Evolutionary conservation across 2,113 vertebrate genomes (phyloP), one percentile per base, ranked within the genome.

Genomic region (Egretta garzetta): DNA sequence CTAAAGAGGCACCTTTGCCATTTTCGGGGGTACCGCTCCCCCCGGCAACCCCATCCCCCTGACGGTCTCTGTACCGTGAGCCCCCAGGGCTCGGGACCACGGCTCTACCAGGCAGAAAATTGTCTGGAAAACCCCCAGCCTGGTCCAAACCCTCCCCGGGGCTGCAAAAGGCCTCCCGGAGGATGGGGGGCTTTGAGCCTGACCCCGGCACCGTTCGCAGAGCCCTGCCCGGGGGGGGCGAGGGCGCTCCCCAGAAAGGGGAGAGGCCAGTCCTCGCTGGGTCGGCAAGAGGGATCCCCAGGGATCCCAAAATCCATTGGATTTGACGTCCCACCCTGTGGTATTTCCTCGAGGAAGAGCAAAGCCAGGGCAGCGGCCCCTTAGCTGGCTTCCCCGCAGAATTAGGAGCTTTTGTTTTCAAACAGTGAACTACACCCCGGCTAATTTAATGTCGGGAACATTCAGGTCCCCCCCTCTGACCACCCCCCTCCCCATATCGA

Each of bases 161-260:
- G 52, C 52, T 28, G 37, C 53, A 13, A 7, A 33, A 52, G 45
- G 11, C 28, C 37, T 16, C 33, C 5, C 11, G 19, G n/a, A 12
- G 37, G 45, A 28, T 1, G 22, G 13, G 15, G 56, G 10, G 4
- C 26, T 32, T 10, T 3, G 1, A 10, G 62, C 24, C 15, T 10
- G 2, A 0, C 33, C 52, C 33, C 16, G 2, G 26, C 63, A 58
- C 41, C 14, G 2, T 2, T 7, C 2, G 3, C 77, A 24, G 77
- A 30, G 77, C 33, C 43, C 45, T n/a, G 15, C 37, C 56, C 10
- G 3, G 33, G 41, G 17, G 50, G 67, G 35, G 37, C 14, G 41
- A 41, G 41, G 41, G 41, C 8, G 41, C 41, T 41, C 41, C 41
- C 41, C 41, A 8, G 14, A 41, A 41, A 41, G 41, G 12, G 41